Evolutionary conservation across 2,888 invertebrate genomes (phyloP), one percentile per base, ranked within the genome.

Genomic region (Acanthosepion lycidas): DNA sequence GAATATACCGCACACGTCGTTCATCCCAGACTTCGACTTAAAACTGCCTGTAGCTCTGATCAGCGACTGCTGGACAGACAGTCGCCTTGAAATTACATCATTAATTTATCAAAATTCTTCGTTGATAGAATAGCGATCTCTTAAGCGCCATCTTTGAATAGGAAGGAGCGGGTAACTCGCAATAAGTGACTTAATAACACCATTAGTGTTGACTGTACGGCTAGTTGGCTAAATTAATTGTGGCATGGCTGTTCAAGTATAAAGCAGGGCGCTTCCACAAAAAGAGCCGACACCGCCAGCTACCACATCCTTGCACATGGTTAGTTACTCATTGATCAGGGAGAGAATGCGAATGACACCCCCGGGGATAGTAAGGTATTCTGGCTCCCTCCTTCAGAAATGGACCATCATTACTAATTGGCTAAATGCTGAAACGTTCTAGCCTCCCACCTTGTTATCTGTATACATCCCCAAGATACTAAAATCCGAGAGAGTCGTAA

Each of bases 121-220:
- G 78, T 78, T 78, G n/a, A 78, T 78, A 78, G n/a, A 78, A 18
- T 15, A 78, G 78, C n/a, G n/a, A 33, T 78, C 78, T 78, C 78
- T 78, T 78, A n/a, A 78, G n/a, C 15, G n/a, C n/a, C 12, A 33
- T 18, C n/a, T 12, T 78, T 2, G 78, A 33, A 1, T 12, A n/a
- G 78, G 78, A 33, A 78, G 59, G 15, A 33, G 78, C n/a, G 78
- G 12, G n/a, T 78, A 78, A 33, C n/a, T n/a, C 78, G 3, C 78
- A 78, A 4, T 78, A 78, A 78, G 78, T 78, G 78, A 78, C 78
- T 78, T 78, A 78, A 78, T 78, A 78, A 78, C 78, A 78, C 78
- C n/a, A 78, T 78, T 78, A 78, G 78, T 78, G 78, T n/a, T 78
- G 78, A 78, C 78, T 78, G n/a, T 33, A n/a, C n/a, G n/a, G 78